phyloP scores from a whole-genome alignment of 2,113 vertebrate species.

The Pollachius pollachius region DNA sequence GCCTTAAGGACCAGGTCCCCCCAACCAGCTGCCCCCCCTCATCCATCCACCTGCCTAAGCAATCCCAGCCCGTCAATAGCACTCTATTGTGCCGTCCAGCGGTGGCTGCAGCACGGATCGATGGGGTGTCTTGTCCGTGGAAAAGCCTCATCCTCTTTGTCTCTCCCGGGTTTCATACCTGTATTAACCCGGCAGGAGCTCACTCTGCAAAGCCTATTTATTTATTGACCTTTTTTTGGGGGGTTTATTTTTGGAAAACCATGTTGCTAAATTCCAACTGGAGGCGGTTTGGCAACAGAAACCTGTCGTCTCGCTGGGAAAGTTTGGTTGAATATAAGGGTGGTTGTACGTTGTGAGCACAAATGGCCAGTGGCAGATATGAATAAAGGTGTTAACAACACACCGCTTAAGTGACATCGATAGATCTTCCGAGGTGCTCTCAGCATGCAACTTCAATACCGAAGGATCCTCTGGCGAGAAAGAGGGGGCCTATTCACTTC shows the following conservation, averaged over 20 bases:
- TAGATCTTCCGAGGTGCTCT: constrained; percentile 5
- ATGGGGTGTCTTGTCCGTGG: constrained; percentile 66
- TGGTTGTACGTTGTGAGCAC: constrained; percentile 15
- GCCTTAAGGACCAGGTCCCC: constrained; percentile 48
- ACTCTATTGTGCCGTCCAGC: constrained; percentile 63
- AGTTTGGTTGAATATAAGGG: constrained; percentile 21
- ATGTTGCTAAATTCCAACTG: not conserved
- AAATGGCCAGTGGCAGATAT: constrained; percentile 21
- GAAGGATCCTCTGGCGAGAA: no score
- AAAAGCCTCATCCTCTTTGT: constrained; percentile 46
- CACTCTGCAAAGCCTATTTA: constrained; percentile 25
- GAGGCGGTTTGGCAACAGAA: constrained; percentile 24
- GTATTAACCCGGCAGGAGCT: constrained; percentile 48
- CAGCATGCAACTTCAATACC: constrained; percentile 15
- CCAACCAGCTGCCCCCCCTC: constrained; percentile 37
- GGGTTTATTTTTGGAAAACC: no score
- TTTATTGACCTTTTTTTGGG: not conserved
- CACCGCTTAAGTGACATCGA: not conserved
- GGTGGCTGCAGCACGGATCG: constrained; percentile 62
- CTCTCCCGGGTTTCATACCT: constrained; percentile 30
- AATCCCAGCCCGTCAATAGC: constrained; percentile 70
- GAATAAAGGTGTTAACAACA: constrained; percentile 29
- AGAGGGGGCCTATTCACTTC: no score
- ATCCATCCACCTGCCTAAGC: constrained; percentile 73
- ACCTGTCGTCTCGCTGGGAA: constrained; percentile 29